Conservation (phyloP, 2,113 vertebrate species). For the Microtus montanus region DNA sequence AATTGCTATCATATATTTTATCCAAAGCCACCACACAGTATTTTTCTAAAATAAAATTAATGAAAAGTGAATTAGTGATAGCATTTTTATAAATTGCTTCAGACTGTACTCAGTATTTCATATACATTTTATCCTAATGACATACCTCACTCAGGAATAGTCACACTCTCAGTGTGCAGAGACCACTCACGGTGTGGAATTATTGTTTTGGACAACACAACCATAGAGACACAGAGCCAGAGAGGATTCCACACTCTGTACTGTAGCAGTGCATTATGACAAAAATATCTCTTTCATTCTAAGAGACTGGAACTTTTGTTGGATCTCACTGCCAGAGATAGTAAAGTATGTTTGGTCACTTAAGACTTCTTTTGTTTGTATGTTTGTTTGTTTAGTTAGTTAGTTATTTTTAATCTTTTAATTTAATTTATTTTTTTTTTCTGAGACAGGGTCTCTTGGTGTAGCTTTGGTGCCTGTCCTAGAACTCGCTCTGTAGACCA, state of each 20-base stretch:
- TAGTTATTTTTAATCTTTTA: too few relatives aligned
- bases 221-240: background rate
- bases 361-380: background rate
- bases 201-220: fast-evolving
- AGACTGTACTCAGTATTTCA: background rate
- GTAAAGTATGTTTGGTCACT: background rate
- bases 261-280: background rate
- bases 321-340: background rate
- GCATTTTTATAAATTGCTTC: background rate
- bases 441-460: too few relatives aligned
- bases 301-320: background rate
- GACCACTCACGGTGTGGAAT: fast-evolving
- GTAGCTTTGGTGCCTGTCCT: too few relatives aligned
- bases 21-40: background rate
- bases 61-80: background rate
- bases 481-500: too few relatives aligned
- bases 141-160: background rate
- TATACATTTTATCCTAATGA: background rate
- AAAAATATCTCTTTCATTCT: background rate
- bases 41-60: background rate
- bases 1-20: background rate
- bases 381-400: too few relatives aligned
- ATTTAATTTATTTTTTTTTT: too few relatives aligned
- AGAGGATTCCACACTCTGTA: background rate
- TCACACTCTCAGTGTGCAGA: background rate